Evolutionary conservation across 2,888 invertebrate species (phyloP).

Genomic region (Allophyes oxyacanthae): DNA sequence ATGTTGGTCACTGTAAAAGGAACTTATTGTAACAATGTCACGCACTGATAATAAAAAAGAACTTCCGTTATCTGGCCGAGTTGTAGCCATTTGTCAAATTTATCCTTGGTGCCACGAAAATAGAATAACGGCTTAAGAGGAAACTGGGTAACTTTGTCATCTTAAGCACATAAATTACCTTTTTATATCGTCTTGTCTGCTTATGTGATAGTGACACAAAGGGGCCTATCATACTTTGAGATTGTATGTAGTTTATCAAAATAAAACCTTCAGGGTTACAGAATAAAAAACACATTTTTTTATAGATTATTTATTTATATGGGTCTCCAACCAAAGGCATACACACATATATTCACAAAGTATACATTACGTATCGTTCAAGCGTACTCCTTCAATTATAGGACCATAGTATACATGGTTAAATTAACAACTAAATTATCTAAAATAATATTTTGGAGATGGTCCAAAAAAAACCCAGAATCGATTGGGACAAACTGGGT

Average conservation of each 20-base stretch:
- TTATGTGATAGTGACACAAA: slow-evolving; percentile 16
- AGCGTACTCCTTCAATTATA: too few relatives aligned
- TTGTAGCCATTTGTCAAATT: slow-evolving; percentile 48
- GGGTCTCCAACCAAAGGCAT: too few relatives aligned
- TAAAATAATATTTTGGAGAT: too few relatives aligned
- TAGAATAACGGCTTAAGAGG: slow-evolving; percentile 30
- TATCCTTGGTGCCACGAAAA: slow-evolving; percentile 24
- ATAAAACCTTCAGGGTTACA: neutral
- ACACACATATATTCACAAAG: too few relatives aligned
- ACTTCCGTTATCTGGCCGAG: slow-evolving; percentile 32
- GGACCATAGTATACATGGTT: too few relatives aligned
- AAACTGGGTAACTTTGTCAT: slow-evolving; percentile 13
- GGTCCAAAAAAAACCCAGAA: too few relatives aligned
- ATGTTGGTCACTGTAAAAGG: slow-evolving; percentile 33
- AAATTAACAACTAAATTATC: too few relatives aligned
- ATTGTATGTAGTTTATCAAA: slow-evolving; percentile 2
- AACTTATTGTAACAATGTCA: slow-evolving; percentile 41
- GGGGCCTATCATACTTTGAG: slow-evolving; percentile 9
- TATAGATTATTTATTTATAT: too few relatives aligned
- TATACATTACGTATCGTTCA: too few relatives aligned
- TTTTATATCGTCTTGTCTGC: slow-evolving; percentile 9
- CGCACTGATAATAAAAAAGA: slow-evolving; percentile 47
- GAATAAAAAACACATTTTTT: neutral
- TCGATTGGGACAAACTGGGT: too few relatives aligned
- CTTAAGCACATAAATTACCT: slow-evolving; percentile 15